Evolutionary conservation across 2,888 invertebrate genomes (phyloP).

Genomic region (Melolontha melolontha): DNA sequence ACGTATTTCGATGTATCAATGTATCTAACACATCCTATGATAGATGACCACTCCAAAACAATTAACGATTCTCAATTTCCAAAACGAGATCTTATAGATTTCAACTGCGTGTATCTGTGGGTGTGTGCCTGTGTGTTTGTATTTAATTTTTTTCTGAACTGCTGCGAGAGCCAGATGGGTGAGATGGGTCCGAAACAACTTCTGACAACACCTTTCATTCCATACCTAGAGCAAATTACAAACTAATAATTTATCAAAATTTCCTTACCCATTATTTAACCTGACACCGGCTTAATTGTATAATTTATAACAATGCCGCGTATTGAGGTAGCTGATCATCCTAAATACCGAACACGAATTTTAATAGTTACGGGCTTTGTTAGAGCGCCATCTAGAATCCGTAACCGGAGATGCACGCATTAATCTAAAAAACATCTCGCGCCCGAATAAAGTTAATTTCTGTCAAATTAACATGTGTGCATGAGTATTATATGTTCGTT

Average conservation of each 20-base stretch:
- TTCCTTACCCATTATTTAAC: conserved; percentile 42
- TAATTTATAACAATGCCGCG: conserved; percentile 44
- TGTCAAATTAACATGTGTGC: conserved; percentile 2
- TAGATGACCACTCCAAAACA: conserved; percentile 11
- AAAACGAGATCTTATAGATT: conserved; percentile 18
- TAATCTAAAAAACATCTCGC: conserved; percentile 7
- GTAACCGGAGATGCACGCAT: conserved; percentile 6
- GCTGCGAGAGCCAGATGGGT: conserved; percentile 27
- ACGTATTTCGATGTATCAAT: too few relatives aligned
- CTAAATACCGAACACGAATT: conserved; percentile 20
- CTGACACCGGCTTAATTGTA: conserved; percentile 45
- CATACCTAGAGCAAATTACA: conserved; percentile 37
- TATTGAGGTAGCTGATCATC: conserved; percentile 43
- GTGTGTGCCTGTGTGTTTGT: background rate
- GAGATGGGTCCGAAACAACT: conserved; percentile 28
- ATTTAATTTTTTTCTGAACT: conserved; percentile 20
- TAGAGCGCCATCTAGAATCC: background rate
- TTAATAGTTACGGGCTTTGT: conserved; percentile 4
- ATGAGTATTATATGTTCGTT: too few relatives aligned
- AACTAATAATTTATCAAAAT: conserved; percentile 45
- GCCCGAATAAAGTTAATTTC: conserved; percentile 2
- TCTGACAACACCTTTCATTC: conserved; percentile 37
- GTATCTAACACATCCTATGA: background rate
- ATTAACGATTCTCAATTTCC: conserved; percentile 26
- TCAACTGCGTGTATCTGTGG: background rate